Conservation (phyloP, 92 coral and sea anemone genomes). For the Palythoa heliodiscus region DNA sequence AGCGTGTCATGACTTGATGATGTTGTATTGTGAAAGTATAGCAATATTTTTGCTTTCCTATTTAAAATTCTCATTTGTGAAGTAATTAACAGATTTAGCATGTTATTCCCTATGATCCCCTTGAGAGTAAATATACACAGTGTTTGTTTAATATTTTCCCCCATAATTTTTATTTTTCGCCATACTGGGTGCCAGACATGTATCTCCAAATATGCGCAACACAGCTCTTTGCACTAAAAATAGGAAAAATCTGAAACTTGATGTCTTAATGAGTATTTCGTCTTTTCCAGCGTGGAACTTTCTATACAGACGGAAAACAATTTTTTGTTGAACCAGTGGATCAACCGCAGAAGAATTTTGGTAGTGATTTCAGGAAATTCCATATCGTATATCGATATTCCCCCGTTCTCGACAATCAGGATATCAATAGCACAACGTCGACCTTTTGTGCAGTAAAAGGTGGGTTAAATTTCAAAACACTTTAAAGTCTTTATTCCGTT, state of each 20-base stretch:
- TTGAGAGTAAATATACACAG: constrained; percentile 9
- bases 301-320: constrained; percentile 71
- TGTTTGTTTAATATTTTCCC: constrained; percentile 10
- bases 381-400: constrained; percentile 83
- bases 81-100: constrained; percentile 22
- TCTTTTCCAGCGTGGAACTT: constrained; percentile 81
- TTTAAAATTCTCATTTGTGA: not conserved
- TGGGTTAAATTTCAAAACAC: constrained; percentile 64
- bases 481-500: too few relatives aligned
- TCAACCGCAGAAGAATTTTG: constrained; percentile 39
- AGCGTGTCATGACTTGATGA: not conserved
- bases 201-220: not conserved
- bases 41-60: not conserved
- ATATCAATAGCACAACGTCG: constrained; percentile 52
- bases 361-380: constrained; percentile 69
- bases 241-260: not conserved
- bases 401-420: constrained; percentile 13
- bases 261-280: constrained; percentile 3
- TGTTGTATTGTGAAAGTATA: not conserved
- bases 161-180: not conserved
- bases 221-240: not conserved
- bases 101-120: constrained; percentile 26
- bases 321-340: constrained; percentile 71
- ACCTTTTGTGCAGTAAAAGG: constrained; percentile 72
- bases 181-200: not conserved